phyloP scores from a whole-genome alignment of 2,888 invertebrate species.

The Cinara cedri region DNA sequence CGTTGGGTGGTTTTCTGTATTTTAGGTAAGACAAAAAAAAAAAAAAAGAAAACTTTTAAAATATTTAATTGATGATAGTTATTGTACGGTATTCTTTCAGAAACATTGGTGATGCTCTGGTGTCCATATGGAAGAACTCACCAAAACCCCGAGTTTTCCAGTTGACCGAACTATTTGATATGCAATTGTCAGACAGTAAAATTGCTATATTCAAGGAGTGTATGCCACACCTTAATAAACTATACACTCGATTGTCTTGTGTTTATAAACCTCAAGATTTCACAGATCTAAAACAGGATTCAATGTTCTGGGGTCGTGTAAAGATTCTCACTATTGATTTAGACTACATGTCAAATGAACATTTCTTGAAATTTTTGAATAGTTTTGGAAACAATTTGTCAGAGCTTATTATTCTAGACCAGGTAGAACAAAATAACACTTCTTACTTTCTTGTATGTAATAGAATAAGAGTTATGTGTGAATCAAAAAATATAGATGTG shows the following conservation, averaged over 20 bases:
- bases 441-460: too few relatives aligned
- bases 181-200: constrained; percentile 61
- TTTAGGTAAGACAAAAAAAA: constrained; percentile 60
- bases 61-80: background rate
- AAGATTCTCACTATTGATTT: constrained; percentile 45
- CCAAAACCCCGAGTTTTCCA: constrained; percentile 58
- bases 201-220: constrained; percentile 59
- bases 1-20: constrained; percentile 62
- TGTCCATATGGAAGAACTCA: constrained; percentile 59
- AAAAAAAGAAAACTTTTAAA: too few relatives aligned
- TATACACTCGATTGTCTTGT: constrained; percentile 48
- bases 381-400: constrained; percentile 41
- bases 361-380: constrained; percentile 42
- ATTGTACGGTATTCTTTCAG: constrained; percentile 58
- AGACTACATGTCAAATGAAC: constrained; percentile 50
- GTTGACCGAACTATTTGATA: constrained; percentile 61
- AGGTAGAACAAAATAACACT: constrained; percentile 6
- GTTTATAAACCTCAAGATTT: constrained; percentile 44
- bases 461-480: too few relatives aligned
- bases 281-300: constrained; percentile 37
- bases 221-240: constrained; percentile 59
- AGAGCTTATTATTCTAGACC: constrained; percentile 43
- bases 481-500: too few relatives aligned
- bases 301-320: constrained; percentile 51
- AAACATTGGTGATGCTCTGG: constrained; percentile 61